Evolutionary conservation across 2,797 vertebrate species (phyloP).

Genomic region (Bradypus variegatus): DNA sequence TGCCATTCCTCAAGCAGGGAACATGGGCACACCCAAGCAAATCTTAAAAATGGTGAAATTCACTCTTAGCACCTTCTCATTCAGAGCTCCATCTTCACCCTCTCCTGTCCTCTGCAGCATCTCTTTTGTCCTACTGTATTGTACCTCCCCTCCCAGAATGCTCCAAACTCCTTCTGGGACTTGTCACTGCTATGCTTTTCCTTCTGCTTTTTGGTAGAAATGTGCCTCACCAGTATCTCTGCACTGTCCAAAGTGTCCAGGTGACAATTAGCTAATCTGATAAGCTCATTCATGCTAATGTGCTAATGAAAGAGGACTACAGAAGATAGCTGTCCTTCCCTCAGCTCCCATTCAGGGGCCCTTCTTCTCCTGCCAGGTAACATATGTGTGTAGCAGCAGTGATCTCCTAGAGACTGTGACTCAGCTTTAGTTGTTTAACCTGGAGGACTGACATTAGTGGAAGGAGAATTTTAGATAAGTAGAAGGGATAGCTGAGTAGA

Average conservation of each 20-base stretch:
- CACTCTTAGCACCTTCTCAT: not conserved
- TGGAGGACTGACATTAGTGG: conserved; percentile 50
- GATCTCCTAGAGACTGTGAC: conserved; percentile 52
- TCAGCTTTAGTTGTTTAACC: conserved; percentile 54
- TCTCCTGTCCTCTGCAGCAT: not conserved
- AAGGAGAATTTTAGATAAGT: conserved; percentile 49
- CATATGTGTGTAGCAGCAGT: conserved; percentile 65
- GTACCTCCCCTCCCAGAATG: not conserved
- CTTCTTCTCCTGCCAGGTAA: conserved; percentile 64
- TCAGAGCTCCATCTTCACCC: not conserved
- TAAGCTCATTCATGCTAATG: conserved; percentile 69
- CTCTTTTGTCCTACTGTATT: not conserved
- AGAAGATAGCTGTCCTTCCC: conserved; percentile 61
- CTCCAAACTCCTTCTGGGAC: not conserved
- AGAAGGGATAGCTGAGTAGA: conserved; percentile 15
- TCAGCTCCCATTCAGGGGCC: conserved; percentile 47
- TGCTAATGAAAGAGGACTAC: conserved; percentile 66
- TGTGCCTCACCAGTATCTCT: conserved; percentile 43
- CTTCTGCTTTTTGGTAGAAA: conserved; percentile 51
- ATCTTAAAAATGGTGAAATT: not conserved
- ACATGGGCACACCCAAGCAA: not conserved
- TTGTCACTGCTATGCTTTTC: not conserved
- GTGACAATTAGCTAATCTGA: conserved; percentile 70
- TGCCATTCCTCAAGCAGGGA: not conserved
- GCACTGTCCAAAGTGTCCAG: conserved; percentile 65